These are phyloP conservation scores for Peribatodes rhomboidaria DNA, from an alignment of 2,888 invertebrate genomes.

Conservation along the genomic window DNA sequence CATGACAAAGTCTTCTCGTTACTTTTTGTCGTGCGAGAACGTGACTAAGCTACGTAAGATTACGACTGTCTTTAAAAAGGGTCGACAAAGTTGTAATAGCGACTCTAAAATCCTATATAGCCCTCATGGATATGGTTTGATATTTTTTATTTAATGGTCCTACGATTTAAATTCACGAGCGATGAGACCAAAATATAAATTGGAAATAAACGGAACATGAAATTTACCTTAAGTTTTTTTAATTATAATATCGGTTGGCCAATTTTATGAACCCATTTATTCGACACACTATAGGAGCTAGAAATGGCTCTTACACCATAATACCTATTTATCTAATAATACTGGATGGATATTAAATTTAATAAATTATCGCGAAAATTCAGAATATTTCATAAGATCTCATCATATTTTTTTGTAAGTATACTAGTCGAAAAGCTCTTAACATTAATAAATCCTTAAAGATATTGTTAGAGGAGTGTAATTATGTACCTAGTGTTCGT, in stretches of 20 bases:
- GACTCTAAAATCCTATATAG: background rate
- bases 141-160: constrained; percentile 20
- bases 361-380: constrained; percentile 82
- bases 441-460: constrained; percentile 66
- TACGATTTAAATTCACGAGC: constrained; percentile 49
- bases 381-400: constrained; percentile 83
- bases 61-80: too few species aligned
- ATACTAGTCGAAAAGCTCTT: constrained; percentile 84
- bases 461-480: constrained; percentile 69
- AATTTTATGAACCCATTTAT: constrained; percentile 70
- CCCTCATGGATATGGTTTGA: constrained; percentile 15
- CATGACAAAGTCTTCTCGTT: too few species aligned
- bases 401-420: constrained; percentile 74
- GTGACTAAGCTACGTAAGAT: too few species aligned
- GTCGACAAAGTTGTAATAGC: constrained; percentile 1
- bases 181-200: constrained; percentile 57
- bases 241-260: constrained; percentile 60
- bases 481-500: constrained; percentile 67
- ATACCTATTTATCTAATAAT: constrained; percentile 83
- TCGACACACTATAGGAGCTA: constrained; percentile 74
- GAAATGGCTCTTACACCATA: constrained; percentile 70
- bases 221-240: constrained; percentile 38
- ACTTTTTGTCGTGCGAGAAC: too few species aligned
- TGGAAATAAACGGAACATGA: constrained; percentile 24
- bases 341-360: constrained; percentile 84